Evolutionary conservation across 2,888 invertebrate species (phyloP), one percentile per base, ranked within the genome.

Genomic region (Lasius fuliginosus): DNA sequence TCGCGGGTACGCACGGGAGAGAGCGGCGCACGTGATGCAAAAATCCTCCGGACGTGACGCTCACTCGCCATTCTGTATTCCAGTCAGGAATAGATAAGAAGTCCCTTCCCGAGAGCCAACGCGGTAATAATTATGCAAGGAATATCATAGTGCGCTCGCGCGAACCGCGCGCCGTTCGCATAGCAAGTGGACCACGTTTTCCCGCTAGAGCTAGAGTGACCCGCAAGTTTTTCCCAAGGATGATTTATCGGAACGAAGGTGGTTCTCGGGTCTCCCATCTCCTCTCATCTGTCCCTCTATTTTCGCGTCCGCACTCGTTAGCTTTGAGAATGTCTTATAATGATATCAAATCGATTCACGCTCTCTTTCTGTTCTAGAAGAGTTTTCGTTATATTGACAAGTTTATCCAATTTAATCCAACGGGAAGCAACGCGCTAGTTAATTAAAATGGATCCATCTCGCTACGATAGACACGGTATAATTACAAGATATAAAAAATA

Each of bases 71-170:
- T 90, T 88, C 84, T 82, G 89, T 91, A 91, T 92, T 91, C 91
- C 75, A 87, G 87, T 90, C 91, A 90, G 89, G 91, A 88, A 88
- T 86, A 89, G 92, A 91, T 92, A 92, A 92, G 92, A 91, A 92
- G 90, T 92, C 87, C 85, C 91, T 81, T 74, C 85, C 79, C 84
- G 85, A 83, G 89, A 81, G 75, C 81, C 79, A 88, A 88, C 89
- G 86, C 86, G 89, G 90, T 92, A 92, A 93, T 93, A 93, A 93
- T 93, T 93, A 93, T 93, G 92, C 93, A 91, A 90, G 89, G 91
- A 92, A 92, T 93, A 92, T 92, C 92, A 90, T 91, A 87, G 86
- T 81, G 87, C 77, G 89, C 87, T 81, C 77, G 73, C 62, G 71
- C 49, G 49, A 53, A 8, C 56, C 56, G 76, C 67, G 85, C 83